Conservation (phyloP, 2,888 invertebrate species). For the Leucania comma region DNA sequence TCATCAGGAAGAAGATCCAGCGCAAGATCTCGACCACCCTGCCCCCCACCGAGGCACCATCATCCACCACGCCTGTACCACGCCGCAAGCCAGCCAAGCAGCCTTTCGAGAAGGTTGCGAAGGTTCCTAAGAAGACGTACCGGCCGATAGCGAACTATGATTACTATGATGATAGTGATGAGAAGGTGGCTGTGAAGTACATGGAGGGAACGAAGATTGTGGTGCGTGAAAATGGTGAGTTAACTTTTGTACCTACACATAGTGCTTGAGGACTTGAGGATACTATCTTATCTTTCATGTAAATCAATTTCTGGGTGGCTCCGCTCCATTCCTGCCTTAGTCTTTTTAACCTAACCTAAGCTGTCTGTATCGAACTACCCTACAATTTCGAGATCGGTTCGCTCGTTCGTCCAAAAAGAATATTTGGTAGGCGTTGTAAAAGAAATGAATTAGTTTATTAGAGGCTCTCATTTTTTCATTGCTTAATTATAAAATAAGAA, state of each 20-base stretch:
- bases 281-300: no score
- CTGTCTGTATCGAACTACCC: no score
- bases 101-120: conserved; percentile 79
- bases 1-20: conserved; percentile 80
- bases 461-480: no score
- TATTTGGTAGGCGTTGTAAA: no score
- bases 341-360: no score
- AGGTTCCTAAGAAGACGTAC: conserved; percentile 73
- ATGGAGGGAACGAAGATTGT: conserved; percentile 90
- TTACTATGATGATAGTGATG: conserved; percentile 93
- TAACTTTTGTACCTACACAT: not conserved
- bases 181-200: conserved; percentile 85
- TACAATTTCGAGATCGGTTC: no score
- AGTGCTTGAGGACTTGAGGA: no score
- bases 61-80: conserved; percentile 53
- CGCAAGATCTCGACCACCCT: conserved; percentile 81
- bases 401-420: no score
- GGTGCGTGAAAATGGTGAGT: conserved; percentile 87
- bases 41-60: conserved; percentile 65
- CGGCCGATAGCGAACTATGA: conserved; percentile 91
- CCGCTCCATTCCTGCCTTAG: no score
- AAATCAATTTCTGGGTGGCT: no score
- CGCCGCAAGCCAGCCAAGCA: conserved; percentile 70
- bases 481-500: no score
- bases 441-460: no score